These are phyloP conservation scores for Trachymyrmex septentrionalis DNA, from an alignment of 1,140 invertebrate genomes.

Conservation along the genomic window DNA sequence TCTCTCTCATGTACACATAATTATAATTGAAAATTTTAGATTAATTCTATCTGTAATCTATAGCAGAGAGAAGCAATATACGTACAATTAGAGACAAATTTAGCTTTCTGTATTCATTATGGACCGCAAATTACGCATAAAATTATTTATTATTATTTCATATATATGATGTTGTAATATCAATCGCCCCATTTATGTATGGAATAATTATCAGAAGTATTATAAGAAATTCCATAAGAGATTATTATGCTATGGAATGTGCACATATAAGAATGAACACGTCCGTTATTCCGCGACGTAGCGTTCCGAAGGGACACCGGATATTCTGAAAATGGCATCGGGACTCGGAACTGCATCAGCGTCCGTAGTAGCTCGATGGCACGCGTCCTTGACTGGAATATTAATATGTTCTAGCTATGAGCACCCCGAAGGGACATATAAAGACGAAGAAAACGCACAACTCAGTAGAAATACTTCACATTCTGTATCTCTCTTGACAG, in stretches of 20 bases:
- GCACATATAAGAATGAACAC: slow-evolving; percentile 25
- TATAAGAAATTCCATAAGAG: slow-evolving; percentile 55
- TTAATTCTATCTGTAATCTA: slow-evolving; percentile 10
- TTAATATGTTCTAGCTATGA: slow-evolving; percentile 69
- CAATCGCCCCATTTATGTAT: not conserved
- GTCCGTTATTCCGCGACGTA: slow-evolving; percentile 75
- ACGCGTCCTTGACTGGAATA: slow-evolving; percentile 76
- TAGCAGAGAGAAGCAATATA: not conserved
- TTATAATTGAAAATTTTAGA: slow-evolving; percentile 31
- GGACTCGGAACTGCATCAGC: slow-evolving; percentile 60
- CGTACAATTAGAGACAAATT: not conserved
- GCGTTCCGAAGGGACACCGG: slow-evolving; percentile 73
- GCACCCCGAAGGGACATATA: slow-evolving; percentile 68
- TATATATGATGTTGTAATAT: not conserved
- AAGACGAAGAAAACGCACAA: slow-evolving; percentile 60
- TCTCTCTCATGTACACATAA: not conserved
- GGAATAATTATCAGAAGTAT: not conserved
- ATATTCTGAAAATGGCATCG: slow-evolving; percentile 76
- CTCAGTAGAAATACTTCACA: slow-evolving; percentile 49
- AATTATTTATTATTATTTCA: not conserved
- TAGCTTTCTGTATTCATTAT: not conserved
- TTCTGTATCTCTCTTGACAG: slow-evolving; percentile 22
- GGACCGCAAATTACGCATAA: not conserved
- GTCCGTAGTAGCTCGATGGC: slow-evolving; percentile 67
- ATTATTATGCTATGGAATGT: slow-evolving; percentile 56